Evolutionary conservation across 2,113 vertebrate genomes (phyloP).

Genomic region (Camelus dromedarius): DNA sequence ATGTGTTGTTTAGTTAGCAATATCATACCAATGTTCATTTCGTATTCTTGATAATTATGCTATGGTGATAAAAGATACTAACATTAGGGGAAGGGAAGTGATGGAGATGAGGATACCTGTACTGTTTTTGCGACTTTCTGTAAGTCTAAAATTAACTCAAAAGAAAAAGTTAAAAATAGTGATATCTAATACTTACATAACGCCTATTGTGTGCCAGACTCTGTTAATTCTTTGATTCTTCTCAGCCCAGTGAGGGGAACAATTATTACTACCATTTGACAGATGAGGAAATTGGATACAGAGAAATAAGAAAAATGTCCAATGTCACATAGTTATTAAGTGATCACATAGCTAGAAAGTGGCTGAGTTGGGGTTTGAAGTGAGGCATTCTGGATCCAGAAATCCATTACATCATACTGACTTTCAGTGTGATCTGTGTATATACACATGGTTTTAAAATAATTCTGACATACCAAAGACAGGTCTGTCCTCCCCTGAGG

Average conservation of each 20-base stretch:
- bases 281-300: background rate
- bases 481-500: background rate
- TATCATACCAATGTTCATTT: background rate
- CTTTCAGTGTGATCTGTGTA: background rate
- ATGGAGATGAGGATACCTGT: background rate
- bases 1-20: background rate
- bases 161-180: background rate
- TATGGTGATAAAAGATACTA: background rate
- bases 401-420: background rate
- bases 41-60: background rate
- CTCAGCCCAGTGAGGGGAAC: background rate
- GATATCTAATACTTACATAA: background rate
- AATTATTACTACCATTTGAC: background rate
- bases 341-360: background rate
- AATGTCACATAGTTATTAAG: background rate
- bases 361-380: background rate
- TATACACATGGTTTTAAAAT: background rate
- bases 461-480: background rate
- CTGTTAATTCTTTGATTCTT: background rate
- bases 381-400: slow-evolving; percentile 1
- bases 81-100: background rate
- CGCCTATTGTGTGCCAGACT: background rate
- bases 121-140: background rate
- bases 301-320: background rate
- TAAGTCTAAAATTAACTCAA: slow-evolving; percentile 29